A percentile compares a stretch with the other conserved stretches of the same genome.
These are phyloP conservation scores for Scolanthus callimorphus DNA, from an alignment of 92 coral and sea anemone genomes.

Conservation along the genomic window DNA sequence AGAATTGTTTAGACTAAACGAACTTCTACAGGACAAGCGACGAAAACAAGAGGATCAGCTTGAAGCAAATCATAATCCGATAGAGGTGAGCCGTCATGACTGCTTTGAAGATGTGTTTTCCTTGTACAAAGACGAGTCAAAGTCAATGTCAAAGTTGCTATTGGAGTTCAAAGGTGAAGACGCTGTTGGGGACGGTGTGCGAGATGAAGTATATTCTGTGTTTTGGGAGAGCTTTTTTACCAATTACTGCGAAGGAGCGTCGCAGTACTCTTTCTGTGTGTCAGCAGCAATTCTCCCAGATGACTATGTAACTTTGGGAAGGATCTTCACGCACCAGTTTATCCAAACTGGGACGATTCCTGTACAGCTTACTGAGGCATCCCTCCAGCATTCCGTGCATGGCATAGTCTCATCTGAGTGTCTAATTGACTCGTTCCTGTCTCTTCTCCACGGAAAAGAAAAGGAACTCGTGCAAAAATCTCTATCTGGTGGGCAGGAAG, in stretches of 20 bases:
- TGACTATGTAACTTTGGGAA: constrained; percentile 49
- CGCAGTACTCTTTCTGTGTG: constrained; percentile 43
- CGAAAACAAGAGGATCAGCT: background rate
- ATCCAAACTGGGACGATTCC: constrained; percentile 54
- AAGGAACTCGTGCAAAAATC: constrained; percentile 30
- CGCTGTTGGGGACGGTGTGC: constrained; percentile 41
- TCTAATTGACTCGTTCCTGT: constrained; percentile 48
- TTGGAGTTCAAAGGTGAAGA: constrained; percentile 37
- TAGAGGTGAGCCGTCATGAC: constrained; percentile 14
- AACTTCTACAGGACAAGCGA: constrained; percentile 11
- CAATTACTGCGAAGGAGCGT: constrained; percentile 57
- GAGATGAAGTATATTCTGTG: constrained; percentile 42
- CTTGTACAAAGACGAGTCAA: constrained; percentile 18
- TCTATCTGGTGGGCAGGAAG: constrained; percentile 4
- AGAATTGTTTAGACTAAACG: constrained; percentile 4
- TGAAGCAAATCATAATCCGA: background rate
- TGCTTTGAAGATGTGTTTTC: constrained; percentile 15
- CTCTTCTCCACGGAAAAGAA: constrained; percentile 44
- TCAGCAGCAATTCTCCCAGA: constrained; percentile 34
- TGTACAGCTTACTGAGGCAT: constrained; percentile 54
- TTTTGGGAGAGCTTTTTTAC: constrained; percentile 52
- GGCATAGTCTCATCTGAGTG: constrained; percentile 58
- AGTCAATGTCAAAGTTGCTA: constrained; percentile 4
- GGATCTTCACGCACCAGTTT: constrained; percentile 50
- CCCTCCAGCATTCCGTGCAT: constrained; percentile 43